Evolutionary conservation across 2,797 vertebrate genomes (phyloP).

Genomic region (Hafferia zeledoni): DNA sequence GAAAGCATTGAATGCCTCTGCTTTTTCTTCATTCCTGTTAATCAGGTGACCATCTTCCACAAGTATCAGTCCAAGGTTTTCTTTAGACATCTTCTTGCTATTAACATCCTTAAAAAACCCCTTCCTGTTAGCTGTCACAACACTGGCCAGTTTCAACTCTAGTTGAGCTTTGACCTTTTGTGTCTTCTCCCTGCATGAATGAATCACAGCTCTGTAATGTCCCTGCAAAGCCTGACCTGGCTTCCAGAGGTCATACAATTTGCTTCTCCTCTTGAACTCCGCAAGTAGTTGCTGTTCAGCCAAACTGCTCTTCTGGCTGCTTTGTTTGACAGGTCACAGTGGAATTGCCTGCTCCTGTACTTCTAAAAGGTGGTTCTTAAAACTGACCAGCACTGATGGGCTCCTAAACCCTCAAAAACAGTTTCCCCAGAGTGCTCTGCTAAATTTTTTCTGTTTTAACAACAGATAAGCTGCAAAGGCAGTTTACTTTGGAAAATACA

Average conservation of each 20-base stretch:
- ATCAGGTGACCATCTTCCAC: neutral
- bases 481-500: neutral
- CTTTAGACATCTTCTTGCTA: neutral
- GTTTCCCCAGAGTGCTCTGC: neutral
- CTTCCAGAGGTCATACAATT: neutral
- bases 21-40: neutral
- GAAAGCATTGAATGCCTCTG: neutral
- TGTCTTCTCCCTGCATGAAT: neutral
- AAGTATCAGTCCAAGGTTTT: neutral
- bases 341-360: neutral
- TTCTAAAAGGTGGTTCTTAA: neutral
- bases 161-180: neutral
- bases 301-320: fast-evolving
- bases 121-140: neutral
- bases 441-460: neutral
- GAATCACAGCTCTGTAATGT: neutral
- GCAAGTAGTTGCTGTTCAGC: neutral
- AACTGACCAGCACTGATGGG: neutral
- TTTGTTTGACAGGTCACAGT: neutral
- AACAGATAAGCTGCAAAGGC: neutral
- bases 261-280: neutral
- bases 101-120: neutral
- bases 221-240: fast-evolving
- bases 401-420: neutral
- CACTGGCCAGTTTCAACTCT: neutral